Evolutionary conservation across 2,888 invertebrate genomes (phyloP), one percentile per base, ranked within the genome.

Genomic region (Eucera pruinosa): DNA sequence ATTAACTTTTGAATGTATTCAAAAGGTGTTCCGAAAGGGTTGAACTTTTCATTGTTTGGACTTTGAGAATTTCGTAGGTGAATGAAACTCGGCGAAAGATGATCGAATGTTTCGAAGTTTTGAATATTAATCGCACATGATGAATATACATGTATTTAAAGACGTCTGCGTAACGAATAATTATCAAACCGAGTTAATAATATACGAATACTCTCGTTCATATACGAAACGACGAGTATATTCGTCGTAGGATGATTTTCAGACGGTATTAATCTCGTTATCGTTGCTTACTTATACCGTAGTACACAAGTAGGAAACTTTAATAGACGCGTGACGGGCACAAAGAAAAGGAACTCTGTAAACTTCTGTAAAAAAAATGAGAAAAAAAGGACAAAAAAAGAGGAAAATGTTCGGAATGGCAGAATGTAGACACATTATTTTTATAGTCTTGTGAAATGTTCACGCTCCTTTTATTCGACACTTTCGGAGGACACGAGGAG

Each of bases 371-470:
- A 48, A 62, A 25, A 61, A 61, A 23, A 58, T 15, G 7, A 43
- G 9, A 39, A 80, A 74, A 77, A 43, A 75, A 45, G 20, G n/a
- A n/a, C n/a, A n/a, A 39, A 80, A 74, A 77, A 43, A 75, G 39
- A 45, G 23, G 43, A 52, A 4, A 54, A 75, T 61, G 72, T 80
- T 66, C 45, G 71, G 61, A 78, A 80, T 52, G 72, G 60, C n/a
- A n/a, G n/a, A n/a, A n/a, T n/a, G 69, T 78, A 76, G 72, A 81
- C 68, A 68, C 60, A 50, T 85, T 85, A 85, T 85, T 85, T 85
- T 85, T 85, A 83, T 85, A 85, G 83, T 66, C 66, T 68, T 75
- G 77, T 70, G 77, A 78, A 82, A 80, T 78, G 65, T 69, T 69
- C 52, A 73, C 41, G 58, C 70, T 71, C 62, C 69, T 71, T 76